Conservation (phyloP, 1,140 invertebrate genomes). For the Melitaea cinxia region DNA sequence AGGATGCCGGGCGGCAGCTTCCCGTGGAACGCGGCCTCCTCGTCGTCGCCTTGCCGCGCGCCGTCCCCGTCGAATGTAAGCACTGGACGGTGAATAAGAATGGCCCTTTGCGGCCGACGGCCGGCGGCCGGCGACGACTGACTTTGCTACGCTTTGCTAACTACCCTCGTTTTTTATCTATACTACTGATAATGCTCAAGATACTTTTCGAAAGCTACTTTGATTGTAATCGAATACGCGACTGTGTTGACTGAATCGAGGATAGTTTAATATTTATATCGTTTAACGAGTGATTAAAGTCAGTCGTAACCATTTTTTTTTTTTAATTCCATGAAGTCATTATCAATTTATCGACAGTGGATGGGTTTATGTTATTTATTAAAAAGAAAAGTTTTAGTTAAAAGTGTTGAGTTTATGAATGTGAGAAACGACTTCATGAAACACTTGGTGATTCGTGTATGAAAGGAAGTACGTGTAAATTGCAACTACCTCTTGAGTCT, state of each 20-base stretch:
- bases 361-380: not conserved
- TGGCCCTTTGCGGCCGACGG: conserved; percentile 66
- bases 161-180: too few relatives aligned
- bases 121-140: conserved; percentile 41
- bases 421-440: conserved; percentile 28
- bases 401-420: too few relatives aligned
- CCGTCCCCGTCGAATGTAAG: conserved; percentile 97
- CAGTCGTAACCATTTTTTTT: conserved; percentile 30
- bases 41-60: conserved; percentile 94
- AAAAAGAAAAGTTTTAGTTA: too few relatives aligned
- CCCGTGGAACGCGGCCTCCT: conserved; percentile 91
- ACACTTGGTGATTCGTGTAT: conserved; percentile 28
- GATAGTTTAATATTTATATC: too few relatives aligned
- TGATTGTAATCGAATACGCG: too few relatives aligned
- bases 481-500: conserved; percentile 25
- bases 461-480: conserved; percentile 30
- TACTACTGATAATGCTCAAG: too few relatives aligned
- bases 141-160: conserved; percentile 23
- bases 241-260: too few relatives aligned
- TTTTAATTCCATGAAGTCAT: conserved; percentile 33
- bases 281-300: conserved; percentile 4
- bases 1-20: conserved; percentile 95
- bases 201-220: too few relatives aligned
- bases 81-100: conserved; percentile 97
- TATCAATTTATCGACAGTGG: not conserved